A percentile compares a stretch with the other conserved stretches of the same genome.
Evolutionary conservation across 2,113 vertebrate species (phyloP).

Genomic region (Esox niger): DNA sequence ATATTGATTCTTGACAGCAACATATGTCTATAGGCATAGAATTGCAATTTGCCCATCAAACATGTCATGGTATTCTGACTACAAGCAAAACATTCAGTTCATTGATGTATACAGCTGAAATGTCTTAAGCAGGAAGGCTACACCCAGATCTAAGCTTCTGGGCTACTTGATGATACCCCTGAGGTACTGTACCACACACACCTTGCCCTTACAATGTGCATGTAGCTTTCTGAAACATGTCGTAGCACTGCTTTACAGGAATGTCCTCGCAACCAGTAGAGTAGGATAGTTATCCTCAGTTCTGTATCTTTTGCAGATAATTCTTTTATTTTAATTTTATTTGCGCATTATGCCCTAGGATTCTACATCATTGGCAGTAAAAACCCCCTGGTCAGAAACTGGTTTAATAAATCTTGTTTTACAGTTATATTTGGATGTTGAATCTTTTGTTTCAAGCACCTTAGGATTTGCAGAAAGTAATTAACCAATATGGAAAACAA

Average conservation of each 20-base stretch:
- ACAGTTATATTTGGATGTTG: too few relatives aligned
- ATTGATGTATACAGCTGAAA: slow-evolving; percentile 37
- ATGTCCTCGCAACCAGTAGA: not conserved
- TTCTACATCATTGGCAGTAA: not conserved
- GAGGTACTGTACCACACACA: slow-evolving; percentile 43
- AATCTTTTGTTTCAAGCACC: too few relatives aligned
- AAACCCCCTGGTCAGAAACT: too few relatives aligned
- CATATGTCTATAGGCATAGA: not conserved
- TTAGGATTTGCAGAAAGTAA: too few relatives aligned
- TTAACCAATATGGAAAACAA: too few relatives aligned
- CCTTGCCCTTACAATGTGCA: slow-evolving; percentile 51
- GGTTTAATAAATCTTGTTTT: too few relatives aligned
- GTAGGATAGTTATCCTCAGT: not conserved
- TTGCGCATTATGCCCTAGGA: slow-evolving; percentile 17
- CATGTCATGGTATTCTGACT: slow-evolving; percentile 18
- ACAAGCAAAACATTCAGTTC: slow-evolving; percentile 26
- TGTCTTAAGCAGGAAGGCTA: slow-evolving; percentile 41
- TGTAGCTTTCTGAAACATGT: slow-evolving; percentile 19
- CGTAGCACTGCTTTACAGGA: slow-evolving; percentile 10
- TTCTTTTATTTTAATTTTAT: slow-evolving; percentile 9
- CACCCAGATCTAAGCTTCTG: slow-evolving; percentile 63
- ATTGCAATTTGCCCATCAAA: not conserved
- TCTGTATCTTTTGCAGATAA: too few relatives aligned
- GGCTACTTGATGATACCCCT: slow-evolving; percentile 48
- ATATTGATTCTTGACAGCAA: not conserved